Evolutionary conservation across 2,797 vertebrate species (phyloP).

Genomic region (Anas acuta): DNA sequence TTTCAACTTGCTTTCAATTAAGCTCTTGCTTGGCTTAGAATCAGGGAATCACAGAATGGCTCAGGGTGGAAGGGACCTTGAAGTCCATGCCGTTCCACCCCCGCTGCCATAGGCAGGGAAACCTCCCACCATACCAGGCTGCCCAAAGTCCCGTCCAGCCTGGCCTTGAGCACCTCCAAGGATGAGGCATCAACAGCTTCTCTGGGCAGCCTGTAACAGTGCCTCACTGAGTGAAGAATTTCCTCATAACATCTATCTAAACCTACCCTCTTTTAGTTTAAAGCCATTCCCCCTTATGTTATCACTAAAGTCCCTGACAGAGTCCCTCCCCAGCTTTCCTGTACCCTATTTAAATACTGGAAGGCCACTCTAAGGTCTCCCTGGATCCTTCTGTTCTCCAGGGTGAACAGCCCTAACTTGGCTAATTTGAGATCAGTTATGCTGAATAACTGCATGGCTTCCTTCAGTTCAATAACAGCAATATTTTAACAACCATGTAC

Average conservation of each 20-base stretch:
- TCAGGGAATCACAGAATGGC: neutral
- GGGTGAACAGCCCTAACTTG: neutral
- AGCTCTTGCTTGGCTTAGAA: neutral
- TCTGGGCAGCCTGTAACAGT: too few relatives aligned
- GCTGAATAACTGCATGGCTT: neutral
- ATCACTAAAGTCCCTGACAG: neutral
- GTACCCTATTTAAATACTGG: neutral
- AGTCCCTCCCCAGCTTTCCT: too few relatives aligned
- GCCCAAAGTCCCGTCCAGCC: too few relatives aligned
- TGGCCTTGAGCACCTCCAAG: too few relatives aligned
- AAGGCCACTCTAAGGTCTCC: neutral
- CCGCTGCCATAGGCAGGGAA: too few relatives aligned
- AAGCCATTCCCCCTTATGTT: neutral
- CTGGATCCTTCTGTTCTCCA: neutral
- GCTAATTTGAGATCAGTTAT: neutral
- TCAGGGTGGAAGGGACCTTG: neutral
- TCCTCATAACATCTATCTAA: neutral
- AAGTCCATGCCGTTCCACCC: neutral
- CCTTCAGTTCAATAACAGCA: neutral
- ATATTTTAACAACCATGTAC: neutral
- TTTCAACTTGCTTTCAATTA: neutral
- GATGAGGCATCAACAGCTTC: neutral
- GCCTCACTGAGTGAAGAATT: neutral
- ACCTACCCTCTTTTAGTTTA: neutral
- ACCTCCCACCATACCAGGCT: too few relatives aligned